Base-by-base conservation (phyloP, 2,797 vertebrate genomes). In the Crypturellus tataupa region DNA sequence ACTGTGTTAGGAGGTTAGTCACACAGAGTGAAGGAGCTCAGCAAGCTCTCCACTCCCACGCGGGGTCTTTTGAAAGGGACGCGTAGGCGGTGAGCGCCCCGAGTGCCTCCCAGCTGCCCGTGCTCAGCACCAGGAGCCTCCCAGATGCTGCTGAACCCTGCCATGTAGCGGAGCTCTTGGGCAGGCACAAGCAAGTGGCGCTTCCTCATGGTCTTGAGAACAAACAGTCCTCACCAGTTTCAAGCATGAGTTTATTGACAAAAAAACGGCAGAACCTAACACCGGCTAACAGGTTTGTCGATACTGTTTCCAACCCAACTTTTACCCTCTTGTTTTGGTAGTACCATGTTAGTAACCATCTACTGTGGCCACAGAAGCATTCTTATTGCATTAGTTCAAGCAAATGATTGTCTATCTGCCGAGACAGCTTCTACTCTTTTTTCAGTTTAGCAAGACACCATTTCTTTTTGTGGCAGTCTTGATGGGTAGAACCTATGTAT, bases 341-440 rank as follows among this genome's bases (percentile, higher is more conserved):
- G 69, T 1, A 40, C 9, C 2, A 0, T 4, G 13, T 37, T 85
- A 84, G 72, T 16, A 83, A 79, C 16, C 19, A 70, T 7, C 37
- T 4, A 2, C 0, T 0, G 76, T 68, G 68, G 27, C 78, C 2
- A 53, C 70, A 0, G 0, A 58, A 86, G 76, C 67, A 76, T 91
- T 46, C 49, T 40, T 62, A 76, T 80, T 65, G 83, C 33, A 35
- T 46, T 1, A 72, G 25, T 69, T 64, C 58, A 65, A 80, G 49
- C 5, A 64, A 77, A 75, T 25, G 0, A 70, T 23, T 72, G 59
- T 81, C 47, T n/a, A 51, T 8, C 63, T 47, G 31, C 24, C 35
- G 70, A 67, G 83, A 60, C 12, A 90, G 6, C 13, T 39, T 90
- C 39, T 21, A 47, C 56, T 35, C 39, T 5, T 6, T 11, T 6